A percentile compares a stretch with the other conserved stretches of the same genome.
These are phyloP conservation scores for Capromys pilorides DNA, from an alignment of 2,797 vertebrate genomes.

Conservation along the genomic window DNA sequence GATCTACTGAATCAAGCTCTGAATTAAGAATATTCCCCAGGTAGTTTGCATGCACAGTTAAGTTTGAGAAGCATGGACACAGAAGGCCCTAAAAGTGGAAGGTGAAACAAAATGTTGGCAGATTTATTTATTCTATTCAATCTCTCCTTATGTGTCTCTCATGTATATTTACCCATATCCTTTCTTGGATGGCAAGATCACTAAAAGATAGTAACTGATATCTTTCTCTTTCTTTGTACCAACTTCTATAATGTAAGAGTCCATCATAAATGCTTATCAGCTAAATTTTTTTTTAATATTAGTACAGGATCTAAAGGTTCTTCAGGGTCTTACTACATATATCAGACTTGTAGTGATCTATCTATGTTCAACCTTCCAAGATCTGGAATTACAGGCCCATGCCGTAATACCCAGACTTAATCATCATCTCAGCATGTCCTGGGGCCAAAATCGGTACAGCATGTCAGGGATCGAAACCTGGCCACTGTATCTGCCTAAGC, in stretches of 20 bases:
- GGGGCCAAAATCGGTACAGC: too few relatives aligned
- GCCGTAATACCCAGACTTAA: too few relatives aligned
- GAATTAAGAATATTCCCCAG: not conserved
- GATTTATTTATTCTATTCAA: constrained; percentile 50
- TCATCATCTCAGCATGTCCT: too few relatives aligned
- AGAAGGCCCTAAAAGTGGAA: not conserved
- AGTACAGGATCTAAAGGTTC: too few relatives aligned
- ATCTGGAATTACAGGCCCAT: too few relatives aligned
- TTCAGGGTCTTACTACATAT: too few relatives aligned
- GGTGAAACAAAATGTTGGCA: not conserved
- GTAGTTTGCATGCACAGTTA: not conserved
- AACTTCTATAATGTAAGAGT: not conserved
- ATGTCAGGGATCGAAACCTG: too few relatives aligned
- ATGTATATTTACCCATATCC: not conserved
- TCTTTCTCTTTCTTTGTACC: constrained; percentile 50
- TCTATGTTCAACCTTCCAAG: too few relatives aligned
- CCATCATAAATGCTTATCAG: constrained; percentile 17
- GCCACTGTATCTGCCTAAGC: too few relatives aligned
- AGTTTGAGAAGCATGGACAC: constrained; percentile 44
- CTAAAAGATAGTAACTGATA: constrained; percentile 36
- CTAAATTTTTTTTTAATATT: constrained; percentile 24
- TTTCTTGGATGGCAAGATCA: constrained; percentile 10
- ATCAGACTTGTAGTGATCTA: too few relatives aligned
- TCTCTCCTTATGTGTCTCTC: not conserved
- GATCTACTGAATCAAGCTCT: constrained; percentile 33